Percentiles rank a stretch among this genome's conserved stretches.
Conservation (phyloP, 1,140 invertebrate species). For the Lepidurus apus region DNA sequence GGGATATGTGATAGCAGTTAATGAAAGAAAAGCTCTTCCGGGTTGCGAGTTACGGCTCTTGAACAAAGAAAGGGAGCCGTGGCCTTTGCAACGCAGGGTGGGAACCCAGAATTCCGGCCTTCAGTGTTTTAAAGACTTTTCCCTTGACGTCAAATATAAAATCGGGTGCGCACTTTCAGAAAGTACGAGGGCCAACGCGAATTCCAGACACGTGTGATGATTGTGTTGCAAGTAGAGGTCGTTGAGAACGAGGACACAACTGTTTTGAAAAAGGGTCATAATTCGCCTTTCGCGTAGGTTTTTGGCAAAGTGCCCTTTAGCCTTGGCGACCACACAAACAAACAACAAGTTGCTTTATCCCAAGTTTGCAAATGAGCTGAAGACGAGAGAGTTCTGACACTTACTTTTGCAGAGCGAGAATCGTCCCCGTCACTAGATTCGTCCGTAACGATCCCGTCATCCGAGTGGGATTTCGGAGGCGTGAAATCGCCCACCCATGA, state of each 20-base stretch:
- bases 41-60: neutral
- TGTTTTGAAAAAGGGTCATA: neutral
- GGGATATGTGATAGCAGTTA: neutral
- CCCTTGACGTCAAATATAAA: constrained; percentile 4
- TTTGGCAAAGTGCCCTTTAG: constrained; percentile 7
- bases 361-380: neutral
- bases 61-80: neutral
- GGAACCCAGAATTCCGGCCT: neutral
- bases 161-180: neutral
- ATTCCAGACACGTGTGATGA: neutral
- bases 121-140: neutral
- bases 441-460: constrained; percentile 32
- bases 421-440: constrained; percentile 33
- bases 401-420: constrained; percentile 4
- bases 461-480: constrained; percentile 26
- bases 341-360: neutral
- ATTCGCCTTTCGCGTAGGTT: constrained; percentile 12
- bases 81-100: constrained; percentile 9
- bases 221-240: neutral
- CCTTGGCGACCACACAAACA: neutral
- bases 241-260: constrained; percentile 18
- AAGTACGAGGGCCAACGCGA: neutral
- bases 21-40: neutral
- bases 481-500: constrained; percentile 25
- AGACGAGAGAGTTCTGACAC: neutral